These are phyloP conservation scores for Epizoanthus scotinus DNA, from an alignment of 92 coral and sea anemone species.

Conservation along the genomic window DNA sequence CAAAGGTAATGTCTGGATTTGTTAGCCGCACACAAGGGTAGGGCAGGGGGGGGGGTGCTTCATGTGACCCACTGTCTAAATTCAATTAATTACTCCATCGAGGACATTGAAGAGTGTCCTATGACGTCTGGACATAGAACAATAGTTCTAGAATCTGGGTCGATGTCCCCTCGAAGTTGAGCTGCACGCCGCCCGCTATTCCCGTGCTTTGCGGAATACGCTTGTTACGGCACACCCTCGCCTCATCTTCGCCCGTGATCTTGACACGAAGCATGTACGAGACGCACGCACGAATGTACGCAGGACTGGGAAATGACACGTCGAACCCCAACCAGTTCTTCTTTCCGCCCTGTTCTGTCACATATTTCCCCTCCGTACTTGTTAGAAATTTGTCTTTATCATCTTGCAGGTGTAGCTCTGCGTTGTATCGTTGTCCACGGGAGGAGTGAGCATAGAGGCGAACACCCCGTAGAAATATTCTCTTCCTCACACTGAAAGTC, in stretches of 20 bases:
- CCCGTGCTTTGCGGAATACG: constrained; percentile 38
- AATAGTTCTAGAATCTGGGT: constrained; percentile 36
- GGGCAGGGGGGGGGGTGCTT: too few species aligned
- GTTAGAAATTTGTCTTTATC: constrained; percentile 32
- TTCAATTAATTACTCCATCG: too few species aligned
- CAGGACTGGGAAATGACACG: constrained; percentile 46
- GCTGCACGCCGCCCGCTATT: constrained; percentile 34
- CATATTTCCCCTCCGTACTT: constrained; percentile 12
- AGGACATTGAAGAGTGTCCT: neutral
- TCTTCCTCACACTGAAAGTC: constrained; percentile 33
- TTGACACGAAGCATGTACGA: constrained; percentile 3
- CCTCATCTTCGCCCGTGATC: constrained; percentile 19
- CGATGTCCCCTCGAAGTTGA: constrained; percentile 39
- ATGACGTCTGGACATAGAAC: constrained; percentile 37
- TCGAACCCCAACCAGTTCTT: constrained; percentile 59
- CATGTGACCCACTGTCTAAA: too few species aligned
- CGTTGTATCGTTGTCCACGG: neutral
- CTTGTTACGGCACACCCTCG: constrained; percentile 30
- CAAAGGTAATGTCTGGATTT: too few species aligned
- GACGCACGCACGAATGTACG: constrained; percentile 11
- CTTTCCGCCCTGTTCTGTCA: constrained; percentile 35
- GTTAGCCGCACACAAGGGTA: too few species aligned
- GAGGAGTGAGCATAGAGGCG: constrained; percentile 32
- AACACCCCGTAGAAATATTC: constrained; percentile 25
- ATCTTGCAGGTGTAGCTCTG: constrained; percentile 25